Conservation (phyloP, 2,113 vertebrate species). For the Chionis minor region DNA sequence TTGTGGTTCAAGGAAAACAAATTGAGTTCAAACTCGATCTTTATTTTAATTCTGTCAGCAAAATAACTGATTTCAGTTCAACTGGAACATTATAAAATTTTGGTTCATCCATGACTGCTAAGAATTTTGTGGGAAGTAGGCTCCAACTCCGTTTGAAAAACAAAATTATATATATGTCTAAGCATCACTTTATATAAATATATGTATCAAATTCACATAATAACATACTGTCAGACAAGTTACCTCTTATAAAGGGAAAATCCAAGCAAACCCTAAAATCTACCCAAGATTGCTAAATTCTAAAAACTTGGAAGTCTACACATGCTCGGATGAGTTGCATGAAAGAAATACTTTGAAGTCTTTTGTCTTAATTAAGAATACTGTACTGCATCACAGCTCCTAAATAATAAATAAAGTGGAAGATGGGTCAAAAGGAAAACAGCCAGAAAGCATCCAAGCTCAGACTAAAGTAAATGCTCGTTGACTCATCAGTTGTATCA, state of each 20-base stretch:
- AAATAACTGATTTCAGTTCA: slow-evolving; percentile 34
- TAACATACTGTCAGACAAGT: background rate
- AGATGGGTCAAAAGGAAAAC: background rate
- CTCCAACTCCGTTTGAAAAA: background rate
- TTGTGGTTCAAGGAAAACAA: background rate
- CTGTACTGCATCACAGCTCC: background rate
- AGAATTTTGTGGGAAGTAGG: background rate
- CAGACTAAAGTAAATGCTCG: background rate
- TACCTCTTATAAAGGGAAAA: background rate
- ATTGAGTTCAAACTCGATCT: background rate
- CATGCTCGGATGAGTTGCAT: background rate
- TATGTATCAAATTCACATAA: background rate
- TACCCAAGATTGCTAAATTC: background rate
- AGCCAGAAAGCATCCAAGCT: background rate
- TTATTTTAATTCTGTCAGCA: slow-evolving; percentile 12
- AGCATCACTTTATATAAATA: background rate
- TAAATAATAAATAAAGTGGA: background rate
- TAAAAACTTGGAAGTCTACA: background rate
- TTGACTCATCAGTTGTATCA: background rate
- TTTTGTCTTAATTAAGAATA: background rate
- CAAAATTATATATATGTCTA: background rate
- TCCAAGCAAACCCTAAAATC: background rate
- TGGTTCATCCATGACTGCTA: background rate
- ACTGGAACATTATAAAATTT: background rate
- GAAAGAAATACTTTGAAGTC: background rate